phyloP scores from a whole-genome alignment of 2,888 invertebrate species.

The Acrobasis suavella region DNA sequence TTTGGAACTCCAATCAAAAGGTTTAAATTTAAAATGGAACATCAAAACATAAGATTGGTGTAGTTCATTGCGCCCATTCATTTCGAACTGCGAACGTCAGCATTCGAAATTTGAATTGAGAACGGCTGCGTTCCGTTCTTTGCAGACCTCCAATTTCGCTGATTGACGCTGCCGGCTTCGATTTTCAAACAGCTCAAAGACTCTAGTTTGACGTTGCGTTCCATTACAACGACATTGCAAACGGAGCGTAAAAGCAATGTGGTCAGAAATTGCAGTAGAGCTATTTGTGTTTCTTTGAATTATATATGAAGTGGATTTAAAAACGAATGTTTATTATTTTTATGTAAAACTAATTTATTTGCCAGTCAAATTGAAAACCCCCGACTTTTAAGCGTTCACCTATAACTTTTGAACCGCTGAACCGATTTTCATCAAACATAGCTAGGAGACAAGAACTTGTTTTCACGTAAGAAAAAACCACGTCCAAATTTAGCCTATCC shows the following conservation, averaged over 20 bases:
- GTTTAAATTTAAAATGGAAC: conserved; percentile 34
- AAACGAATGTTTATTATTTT: no score
- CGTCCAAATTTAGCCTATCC: no score
- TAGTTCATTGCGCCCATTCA: conserved; percentile 43
- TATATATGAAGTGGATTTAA: no score
- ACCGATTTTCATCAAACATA: no score
- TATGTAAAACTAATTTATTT: no score
- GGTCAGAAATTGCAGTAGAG: not conserved
- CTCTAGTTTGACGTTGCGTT: conserved; percentile 43
- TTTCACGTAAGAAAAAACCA: no score
- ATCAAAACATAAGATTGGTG: conserved; percentile 42
- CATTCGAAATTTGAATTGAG: conserved; percentile 64
- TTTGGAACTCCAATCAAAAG: conserved; percentile 24
- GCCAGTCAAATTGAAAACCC: no score
- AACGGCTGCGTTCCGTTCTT: conserved; percentile 63
- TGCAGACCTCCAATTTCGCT: conserved; percentile 73
- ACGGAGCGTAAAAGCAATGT: conserved; percentile 45
- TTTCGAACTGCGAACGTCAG: conserved; percentile 43
- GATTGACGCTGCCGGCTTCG: conserved; percentile 71
- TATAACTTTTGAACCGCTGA: no score
- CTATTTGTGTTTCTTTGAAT: not conserved
- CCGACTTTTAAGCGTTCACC: no score
- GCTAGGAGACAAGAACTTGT: no score
- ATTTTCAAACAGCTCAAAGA: conserved; percentile 77
- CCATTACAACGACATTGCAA: conserved; percentile 49